Base-by-base conservation (phyloP, 2,888 invertebrate genomes). In the Lottia scabra region DNA sequence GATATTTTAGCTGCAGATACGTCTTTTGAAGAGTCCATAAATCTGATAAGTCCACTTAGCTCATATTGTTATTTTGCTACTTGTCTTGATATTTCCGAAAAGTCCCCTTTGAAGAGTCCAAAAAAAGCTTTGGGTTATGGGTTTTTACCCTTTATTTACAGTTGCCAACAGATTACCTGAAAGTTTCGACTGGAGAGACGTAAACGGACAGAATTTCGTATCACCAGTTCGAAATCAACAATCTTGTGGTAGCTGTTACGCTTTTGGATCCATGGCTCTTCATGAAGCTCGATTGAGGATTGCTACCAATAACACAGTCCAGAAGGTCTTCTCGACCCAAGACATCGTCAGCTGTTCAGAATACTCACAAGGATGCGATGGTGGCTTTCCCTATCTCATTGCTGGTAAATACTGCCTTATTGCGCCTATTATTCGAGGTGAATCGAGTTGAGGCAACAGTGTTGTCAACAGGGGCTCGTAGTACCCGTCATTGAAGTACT, bases 171-270 rank as follows among this genome's bases (percentile, higher is more conserved):
- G 13, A 15, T 72, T 84, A 19, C 83, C 83, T 13, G 71, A 76
- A 2, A 44, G 48, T 16, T 83, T 81, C 68, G 83, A 83, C 62
- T 83, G 83, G 83, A 70, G 84, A 48, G 77, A 90, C 75, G 78
- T 79, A 12, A 73, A 76, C 30, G 83, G 84, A 15, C 44, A 74
- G 2, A 76, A 78, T 67, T 85, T 75, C 75, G 81, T 85, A n/a
- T 76, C 81, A 13, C 83, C 85, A 8, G 81, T 85, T 44, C 72
- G 85, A 30, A 80, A 84, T 69, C 85, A 85, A 72, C 79, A 78
- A 0, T 48, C 65, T 3, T 90, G 90, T 80, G 90, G 90, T 0
- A 89, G 89, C 71, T 91, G 90, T 77, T 91, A 90, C 77, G 87
- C 90, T 6, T 91, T 90, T 79, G 85, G 90, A 0, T 86, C 90